Percentiles rank a stretch among this genome's conserved stretches.
phyloP scores from a whole-genome alignment of 2,888 invertebrate species.

The Xestoiulus laeticollis region DNA sequence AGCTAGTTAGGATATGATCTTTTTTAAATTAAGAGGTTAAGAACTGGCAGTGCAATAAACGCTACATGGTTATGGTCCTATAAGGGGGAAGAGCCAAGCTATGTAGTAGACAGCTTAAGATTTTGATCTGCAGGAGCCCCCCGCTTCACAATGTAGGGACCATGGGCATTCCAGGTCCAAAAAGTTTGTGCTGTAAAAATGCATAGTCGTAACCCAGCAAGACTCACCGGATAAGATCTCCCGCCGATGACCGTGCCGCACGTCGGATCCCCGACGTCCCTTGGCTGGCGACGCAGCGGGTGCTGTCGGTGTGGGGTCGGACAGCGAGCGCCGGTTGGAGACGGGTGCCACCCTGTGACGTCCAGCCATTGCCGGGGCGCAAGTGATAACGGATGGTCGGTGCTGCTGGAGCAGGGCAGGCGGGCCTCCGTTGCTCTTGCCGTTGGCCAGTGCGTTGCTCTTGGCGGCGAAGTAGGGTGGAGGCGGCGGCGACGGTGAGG shows the following conservation, averaged over 20 bases:
- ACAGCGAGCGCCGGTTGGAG: conserved; percentile 48
- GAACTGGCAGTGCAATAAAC: too few species aligned
- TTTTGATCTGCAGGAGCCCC: too few species aligned
- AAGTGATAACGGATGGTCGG: conserved; percentile 74
- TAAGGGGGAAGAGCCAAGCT: too few species aligned
- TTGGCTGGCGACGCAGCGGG: neutral
- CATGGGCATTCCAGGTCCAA: too few species aligned
- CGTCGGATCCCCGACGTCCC: conserved; percentile 35
- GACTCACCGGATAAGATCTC: conserved; percentile 58
- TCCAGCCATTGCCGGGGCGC: conserved; percentile 64
- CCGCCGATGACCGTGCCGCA: conserved; percentile 56
- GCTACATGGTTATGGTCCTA: too few species aligned
- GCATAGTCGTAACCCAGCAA: neutral
- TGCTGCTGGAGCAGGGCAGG: conserved; percentile 53
- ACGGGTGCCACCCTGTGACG: neutral
- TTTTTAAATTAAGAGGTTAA: too few species aligned
- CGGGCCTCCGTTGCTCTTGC: neutral
- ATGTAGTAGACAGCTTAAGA: too few species aligned
- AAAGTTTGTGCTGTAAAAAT: too few species aligned
- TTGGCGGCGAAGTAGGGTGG: conserved; percentile 34
- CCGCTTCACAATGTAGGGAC: too few species aligned
- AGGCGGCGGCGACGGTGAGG: conserved; percentile 40
- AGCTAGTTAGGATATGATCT: too few species aligned
- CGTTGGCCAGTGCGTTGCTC: neutral
- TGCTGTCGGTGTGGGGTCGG: conserved; percentile 30